phyloP scores from a whole-genome alignment of 2,888 invertebrate genomes.

The Perithous albicinctus region DNA sequence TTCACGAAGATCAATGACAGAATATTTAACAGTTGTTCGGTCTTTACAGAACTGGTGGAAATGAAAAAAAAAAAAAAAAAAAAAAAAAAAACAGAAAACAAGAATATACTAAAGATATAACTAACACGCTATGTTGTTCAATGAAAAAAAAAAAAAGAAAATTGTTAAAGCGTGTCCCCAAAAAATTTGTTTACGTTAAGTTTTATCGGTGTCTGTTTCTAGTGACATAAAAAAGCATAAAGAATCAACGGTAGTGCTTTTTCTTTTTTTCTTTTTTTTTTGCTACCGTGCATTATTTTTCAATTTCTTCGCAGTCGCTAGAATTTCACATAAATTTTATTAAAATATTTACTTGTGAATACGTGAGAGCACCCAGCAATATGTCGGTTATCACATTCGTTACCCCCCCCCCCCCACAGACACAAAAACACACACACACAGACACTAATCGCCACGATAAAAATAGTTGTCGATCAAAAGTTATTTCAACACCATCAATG shows the following conservation, averaged over 20 bases:
- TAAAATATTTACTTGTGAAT: background rate
- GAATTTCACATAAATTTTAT: background rate
- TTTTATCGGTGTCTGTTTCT: constrained; percentile 59
- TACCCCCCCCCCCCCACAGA: too few species aligned
- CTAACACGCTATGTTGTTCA: constrained; percentile 58
- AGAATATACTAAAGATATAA: constrained; percentile 33
- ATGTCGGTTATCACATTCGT: constrained; percentile 12
- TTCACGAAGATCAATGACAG: background rate
- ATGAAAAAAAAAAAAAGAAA: too few species aligned
- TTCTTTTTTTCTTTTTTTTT: background rate
- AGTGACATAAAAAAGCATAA: constrained; percentile 36
- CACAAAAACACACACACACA: too few species aligned
- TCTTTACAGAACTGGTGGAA: background rate
- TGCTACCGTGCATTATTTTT: constrained; percentile 3
- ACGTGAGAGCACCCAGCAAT: constrained; percentile 2
- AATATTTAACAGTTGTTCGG: constrained; percentile 17
- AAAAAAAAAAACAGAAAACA: constrained; percentile 36
- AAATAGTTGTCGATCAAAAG: constrained; percentile 1
- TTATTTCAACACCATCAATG: constrained; percentile 19
- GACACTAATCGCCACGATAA: constrained; percentile 11
- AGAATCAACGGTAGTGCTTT: background rate
- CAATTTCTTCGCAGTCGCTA: background rate
- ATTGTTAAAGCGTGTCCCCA: constrained; percentile 60
- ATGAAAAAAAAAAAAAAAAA: too few species aligned
- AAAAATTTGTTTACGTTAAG: constrained; percentile 60